Evolutionary conservation across 2,797 vertebrate genomes (phyloP).

Genomic region (Silurus aristotelis): DNA sequence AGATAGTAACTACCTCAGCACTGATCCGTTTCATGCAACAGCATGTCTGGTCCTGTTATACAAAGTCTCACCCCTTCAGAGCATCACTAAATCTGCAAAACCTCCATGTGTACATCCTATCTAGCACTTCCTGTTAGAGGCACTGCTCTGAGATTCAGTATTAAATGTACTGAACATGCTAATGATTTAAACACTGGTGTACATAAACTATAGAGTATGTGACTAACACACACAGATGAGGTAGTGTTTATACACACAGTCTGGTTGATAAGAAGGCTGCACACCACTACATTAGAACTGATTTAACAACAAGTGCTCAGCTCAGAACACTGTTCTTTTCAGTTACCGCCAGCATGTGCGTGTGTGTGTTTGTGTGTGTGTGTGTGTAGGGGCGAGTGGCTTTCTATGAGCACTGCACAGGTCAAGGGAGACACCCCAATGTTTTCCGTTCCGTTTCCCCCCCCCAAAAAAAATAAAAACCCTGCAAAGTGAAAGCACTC

Average conservation of each 20-base stretch:
- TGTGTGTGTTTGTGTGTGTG: background rate
- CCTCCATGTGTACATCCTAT: background rate
- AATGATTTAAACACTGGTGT: background rate
- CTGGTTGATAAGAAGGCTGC: background rate
- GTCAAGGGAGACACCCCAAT: constrained; percentile 15
- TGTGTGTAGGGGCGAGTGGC: constrained; percentile 1
- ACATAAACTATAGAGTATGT: background rate
- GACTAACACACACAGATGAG: background rate
- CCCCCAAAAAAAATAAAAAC: background rate
- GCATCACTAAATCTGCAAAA: background rate
- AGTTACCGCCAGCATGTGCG: constrained; percentile 1
- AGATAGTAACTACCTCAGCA: background rate
- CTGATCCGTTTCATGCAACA: background rate
- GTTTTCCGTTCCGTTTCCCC: background rate
- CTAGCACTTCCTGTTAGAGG: background rate
- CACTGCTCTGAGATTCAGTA: background rate
- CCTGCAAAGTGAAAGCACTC: constrained; percentile 29
- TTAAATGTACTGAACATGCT: background rate
- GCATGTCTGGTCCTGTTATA: background rate
- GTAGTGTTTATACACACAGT: background rate
- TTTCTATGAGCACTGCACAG: constrained; percentile 15
- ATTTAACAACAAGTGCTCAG: background rate
- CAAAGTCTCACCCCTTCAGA: too few relatives aligned
- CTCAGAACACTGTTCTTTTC: constrained; percentile 10
- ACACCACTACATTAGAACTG: too few relatives aligned